A percentile compares a stretch with the other conserved stretches of the same genome.
phyloP scores from a whole-genome alignment of 2,113 vertebrate genomes.

The Pipra filicauda region DNA sequence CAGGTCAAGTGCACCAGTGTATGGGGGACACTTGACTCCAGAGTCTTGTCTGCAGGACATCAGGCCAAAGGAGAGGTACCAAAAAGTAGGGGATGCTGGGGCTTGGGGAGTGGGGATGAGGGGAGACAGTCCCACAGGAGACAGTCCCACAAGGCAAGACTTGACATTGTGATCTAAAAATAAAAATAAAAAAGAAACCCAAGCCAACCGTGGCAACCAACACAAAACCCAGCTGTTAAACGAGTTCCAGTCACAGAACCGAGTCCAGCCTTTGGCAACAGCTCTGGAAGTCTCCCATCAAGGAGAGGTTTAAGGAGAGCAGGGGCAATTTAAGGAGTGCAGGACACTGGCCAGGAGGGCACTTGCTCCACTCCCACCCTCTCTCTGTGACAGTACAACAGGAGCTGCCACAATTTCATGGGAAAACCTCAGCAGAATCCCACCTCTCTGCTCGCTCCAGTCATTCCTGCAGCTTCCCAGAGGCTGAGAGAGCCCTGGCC shows the following conservation, averaged over 20 bases:
- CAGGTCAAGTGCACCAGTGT: background rate
- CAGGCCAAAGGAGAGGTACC: background rate
- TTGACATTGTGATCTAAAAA: background rate
- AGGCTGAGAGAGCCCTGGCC: background rate
- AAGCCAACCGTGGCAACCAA: background rate
- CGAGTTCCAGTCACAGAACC: background rate
- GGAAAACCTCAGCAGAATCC: background rate
- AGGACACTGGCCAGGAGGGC: background rate
- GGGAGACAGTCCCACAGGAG: background rate
- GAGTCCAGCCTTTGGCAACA: background rate
- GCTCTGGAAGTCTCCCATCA: background rate
- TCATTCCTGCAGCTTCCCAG: background rate
- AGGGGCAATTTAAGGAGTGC: background rate
- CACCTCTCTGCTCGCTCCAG: background rate
- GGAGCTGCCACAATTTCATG: background rate
- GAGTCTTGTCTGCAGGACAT: background rate
- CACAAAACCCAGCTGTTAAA: background rate
- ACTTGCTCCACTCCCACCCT: background rate
- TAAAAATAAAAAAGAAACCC: background rate
- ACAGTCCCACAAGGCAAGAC: background rate
- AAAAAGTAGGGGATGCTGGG: background rate
- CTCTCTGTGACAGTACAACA: fast-evolving
- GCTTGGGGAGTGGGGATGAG: background rate
- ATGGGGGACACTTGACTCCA: background rate
- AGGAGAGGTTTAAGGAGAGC: background rate